These are phyloP conservation scores for Entosphenus tridentatus DNA, from an alignment of 2,113 vertebrate genomes.

Conservation along the genomic window DNA sequence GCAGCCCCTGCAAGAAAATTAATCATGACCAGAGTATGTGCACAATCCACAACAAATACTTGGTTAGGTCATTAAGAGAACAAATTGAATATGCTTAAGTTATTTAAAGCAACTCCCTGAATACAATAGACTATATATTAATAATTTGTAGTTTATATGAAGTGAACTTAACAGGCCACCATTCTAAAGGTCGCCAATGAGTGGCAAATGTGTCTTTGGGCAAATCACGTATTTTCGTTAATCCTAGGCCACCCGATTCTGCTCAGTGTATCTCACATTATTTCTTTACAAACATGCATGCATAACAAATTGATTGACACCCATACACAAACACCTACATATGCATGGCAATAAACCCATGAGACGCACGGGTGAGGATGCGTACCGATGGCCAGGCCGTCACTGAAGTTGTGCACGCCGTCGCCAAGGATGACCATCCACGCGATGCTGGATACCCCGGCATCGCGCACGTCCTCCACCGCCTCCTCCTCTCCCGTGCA, in stretches of 20 bases:
- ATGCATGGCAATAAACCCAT: neutral
- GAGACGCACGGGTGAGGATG: neutral
- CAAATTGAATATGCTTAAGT: neutral
- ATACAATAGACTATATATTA: neutral
- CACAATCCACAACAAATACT: neutral
- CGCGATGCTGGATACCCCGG: conserved; percentile 81
- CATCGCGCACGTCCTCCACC: conserved; percentile 77
- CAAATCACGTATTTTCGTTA: no score
- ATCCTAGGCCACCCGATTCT: no score
- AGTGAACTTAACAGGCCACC: no score
- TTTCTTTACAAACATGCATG: no score
- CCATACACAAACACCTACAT: neutral
- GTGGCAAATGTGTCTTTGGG: no score
- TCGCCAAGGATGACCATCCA: conserved; percentile 99
- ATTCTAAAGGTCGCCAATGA: no score
- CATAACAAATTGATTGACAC: neutral
- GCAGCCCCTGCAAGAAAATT: conserved; percentile 40
- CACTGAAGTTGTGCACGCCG: conserved; percentile 97
- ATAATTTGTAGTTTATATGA: no score
- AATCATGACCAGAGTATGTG: neutral
- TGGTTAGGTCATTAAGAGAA: neutral
- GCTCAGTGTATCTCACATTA: no score
- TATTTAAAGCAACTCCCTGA: neutral
- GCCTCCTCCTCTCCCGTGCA: conserved; percentile 40
- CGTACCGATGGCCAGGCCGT: conserved; percentile 83